Base-by-base conservation (phyloP, 37 sponge, comb jelly and placozoan species). In the Halichondria panicea region DNA sequence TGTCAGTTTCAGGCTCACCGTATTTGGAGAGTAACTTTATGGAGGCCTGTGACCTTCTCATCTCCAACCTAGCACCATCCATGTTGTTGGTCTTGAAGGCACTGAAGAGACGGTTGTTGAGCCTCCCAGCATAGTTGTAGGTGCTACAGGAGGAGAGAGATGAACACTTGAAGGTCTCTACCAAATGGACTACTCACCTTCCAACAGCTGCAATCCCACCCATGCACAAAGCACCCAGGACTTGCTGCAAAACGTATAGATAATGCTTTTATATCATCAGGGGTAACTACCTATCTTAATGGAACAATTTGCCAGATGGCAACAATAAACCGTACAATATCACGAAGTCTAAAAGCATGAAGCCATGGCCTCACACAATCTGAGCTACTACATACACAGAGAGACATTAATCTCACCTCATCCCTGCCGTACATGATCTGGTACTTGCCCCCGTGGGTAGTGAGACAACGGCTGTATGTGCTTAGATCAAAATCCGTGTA, bases 361-460 rank as follows among this genome's bases (percentile, higher is more conserved):
- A 33, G 3, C 36, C 32, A 19, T 24, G 67, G 42, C 8, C 18
- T 3, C 21, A 21, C 35, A 60, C 8, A 22, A 24, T 8, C 22
- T 66, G 66, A 8, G 21, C 44, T 37, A 44, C 24, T 35, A 74
- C 4, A 57, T 13, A 64, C 19, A 34, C 7, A 76, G 18, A 5
- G 32, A 5, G 1, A 39, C 27, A 0, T 48, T 33, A 24, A 22
- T 2, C 87, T 74, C 22, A 92, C 92, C 75, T 81, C 61, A 66
- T 92, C 92, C 24, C 70, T 42, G 27, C 92, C 87, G 68, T 87
- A 87, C 54, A 92, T 22, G 25, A 92, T 70, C 52, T 77, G 80
- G 45, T 76, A 84, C 33, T 68, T 83, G n/a, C 80, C 69, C 7
- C 76, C 76, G 18, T 68, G 54, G 60, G 55, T 41, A 22, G 57